phyloP scores from a whole-genome alignment of 1,140 invertebrate species.

The Psix sp. region DNA sequence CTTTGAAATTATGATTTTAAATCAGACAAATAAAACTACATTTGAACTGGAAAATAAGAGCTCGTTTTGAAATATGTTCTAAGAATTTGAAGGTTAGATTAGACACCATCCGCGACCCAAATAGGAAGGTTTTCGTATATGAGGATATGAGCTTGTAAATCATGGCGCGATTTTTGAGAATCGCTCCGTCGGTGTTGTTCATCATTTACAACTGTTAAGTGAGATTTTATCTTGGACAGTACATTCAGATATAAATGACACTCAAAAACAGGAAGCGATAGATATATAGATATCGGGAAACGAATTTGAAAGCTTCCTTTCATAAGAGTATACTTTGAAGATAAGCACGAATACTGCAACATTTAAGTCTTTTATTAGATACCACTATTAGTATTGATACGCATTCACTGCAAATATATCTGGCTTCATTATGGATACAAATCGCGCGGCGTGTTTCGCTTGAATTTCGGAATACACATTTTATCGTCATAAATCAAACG shows the following conservation, averaged over 20 bases:
- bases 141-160: too few relatives aligned
- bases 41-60: too few relatives aligned
- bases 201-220: constrained; percentile 59
- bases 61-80: too few relatives aligned
- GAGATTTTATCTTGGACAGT: constrained; percentile 57
- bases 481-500: too few relatives aligned
- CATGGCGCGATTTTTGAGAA: constrained; percentile 21
- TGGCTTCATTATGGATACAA: constrained; percentile 22
- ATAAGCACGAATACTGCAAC: constrained; percentile 56
- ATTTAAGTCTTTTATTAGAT: constrained; percentile 57
- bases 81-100: too few relatives aligned
- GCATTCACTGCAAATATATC: constrained; percentile 44
- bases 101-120: too few relatives aligned
- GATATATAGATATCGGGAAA: constrained; percentile 61
- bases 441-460: constrained; percentile 19
- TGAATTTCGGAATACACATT: too few relatives aligned
- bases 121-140: too few relatives aligned
- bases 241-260: constrained; percentile 61
- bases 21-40: too few relatives aligned
- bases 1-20: too few relatives aligned
- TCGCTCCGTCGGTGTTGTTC: constrained; percentile 31
- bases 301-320: constrained; percentile 63
- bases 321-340: constrained; percentile 58
- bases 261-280: constrained; percentile 62
- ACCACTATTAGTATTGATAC: constrained; percentile 52